phyloP scores from a whole-genome alignment of 2,113 vertebrate species.

The Antigone vipio region DNA sequence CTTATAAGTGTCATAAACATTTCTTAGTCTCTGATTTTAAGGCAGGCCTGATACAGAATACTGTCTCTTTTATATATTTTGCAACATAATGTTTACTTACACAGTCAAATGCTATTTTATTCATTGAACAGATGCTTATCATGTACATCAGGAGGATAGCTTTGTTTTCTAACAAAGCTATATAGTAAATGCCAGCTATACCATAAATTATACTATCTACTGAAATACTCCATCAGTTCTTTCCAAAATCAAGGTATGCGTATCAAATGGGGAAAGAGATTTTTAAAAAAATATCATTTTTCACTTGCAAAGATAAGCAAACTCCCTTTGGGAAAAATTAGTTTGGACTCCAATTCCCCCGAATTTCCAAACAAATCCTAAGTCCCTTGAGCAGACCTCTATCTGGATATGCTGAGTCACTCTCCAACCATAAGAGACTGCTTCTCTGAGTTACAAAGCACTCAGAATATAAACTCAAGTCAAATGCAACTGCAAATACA shows the following conservation, averaged over 20 bases:
- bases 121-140: neutral
- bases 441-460: neutral
- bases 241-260: fast-evolving
- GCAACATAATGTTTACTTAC: neutral
- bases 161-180: neutral
- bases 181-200: neutral
- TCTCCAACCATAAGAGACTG: slow-evolving; percentile 8
- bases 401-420: slow-evolving; percentile 54
- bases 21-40: too few relatives aligned
- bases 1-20: neutral
- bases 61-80: neutral
- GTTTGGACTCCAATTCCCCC: neutral
- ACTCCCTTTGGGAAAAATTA: fast-evolving
- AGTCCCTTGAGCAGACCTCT: slow-evolving; percentile 2
- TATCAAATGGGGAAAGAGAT: neutral
- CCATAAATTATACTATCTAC: neutral
- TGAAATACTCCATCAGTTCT: neutral
- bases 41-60: neutral
- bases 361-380: neutral
- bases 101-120: neutral
- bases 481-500: neutral
- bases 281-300: neutral
- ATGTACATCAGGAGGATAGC: neutral
- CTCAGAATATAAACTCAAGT: neutral
- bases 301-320: neutral